Percentiles rank a stretch among this genome's conserved stretches.
Conservation (phyloP, 1,140 invertebrate genomes). For the Lepidostoma basale region DNA sequence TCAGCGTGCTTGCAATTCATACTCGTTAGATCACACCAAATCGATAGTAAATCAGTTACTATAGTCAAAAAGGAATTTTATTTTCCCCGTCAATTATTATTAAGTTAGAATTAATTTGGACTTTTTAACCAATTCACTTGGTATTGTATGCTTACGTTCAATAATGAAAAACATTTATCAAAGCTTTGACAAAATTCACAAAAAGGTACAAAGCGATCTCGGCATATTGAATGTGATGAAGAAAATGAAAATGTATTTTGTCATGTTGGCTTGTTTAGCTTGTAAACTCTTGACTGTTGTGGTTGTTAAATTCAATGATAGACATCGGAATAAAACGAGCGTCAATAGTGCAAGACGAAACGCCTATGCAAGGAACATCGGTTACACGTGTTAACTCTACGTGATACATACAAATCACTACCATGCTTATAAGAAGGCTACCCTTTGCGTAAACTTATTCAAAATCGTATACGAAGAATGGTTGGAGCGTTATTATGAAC, state of each 20-base stretch:
- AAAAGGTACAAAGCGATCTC: background rate
- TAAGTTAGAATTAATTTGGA: background rate
- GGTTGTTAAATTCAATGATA: too few species aligned
- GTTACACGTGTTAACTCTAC: slow-evolving; percentile 36
- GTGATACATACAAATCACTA: slow-evolving; percentile 24
- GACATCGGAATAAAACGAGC: slow-evolving; percentile 34
- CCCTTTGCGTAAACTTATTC: too few species aligned
- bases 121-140: background rate
- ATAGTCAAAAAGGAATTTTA: slow-evolving; percentile 4
- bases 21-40: background rate
- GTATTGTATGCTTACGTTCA: background rate
- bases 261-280: too few species aligned
- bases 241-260: too few species aligned
- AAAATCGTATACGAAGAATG: too few species aligned
- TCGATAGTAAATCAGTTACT: background rate
- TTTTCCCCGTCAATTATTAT: too few species aligned
- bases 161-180: background rate
- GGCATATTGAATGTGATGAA: too few species aligned
- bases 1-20: slow-evolving; percentile 36
- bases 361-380: slow-evolving; percentile 32
- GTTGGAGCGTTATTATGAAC: too few species aligned
- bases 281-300: too few species aligned
- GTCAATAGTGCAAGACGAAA: slow-evolving; percentile 22
- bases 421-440: too few species aligned
- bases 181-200: background rate